These are phyloP conservation scores for Enteromius trimaculatus DNA, from an alignment of 2,797 vertebrate species.

Conservation along the genomic window DNA sequence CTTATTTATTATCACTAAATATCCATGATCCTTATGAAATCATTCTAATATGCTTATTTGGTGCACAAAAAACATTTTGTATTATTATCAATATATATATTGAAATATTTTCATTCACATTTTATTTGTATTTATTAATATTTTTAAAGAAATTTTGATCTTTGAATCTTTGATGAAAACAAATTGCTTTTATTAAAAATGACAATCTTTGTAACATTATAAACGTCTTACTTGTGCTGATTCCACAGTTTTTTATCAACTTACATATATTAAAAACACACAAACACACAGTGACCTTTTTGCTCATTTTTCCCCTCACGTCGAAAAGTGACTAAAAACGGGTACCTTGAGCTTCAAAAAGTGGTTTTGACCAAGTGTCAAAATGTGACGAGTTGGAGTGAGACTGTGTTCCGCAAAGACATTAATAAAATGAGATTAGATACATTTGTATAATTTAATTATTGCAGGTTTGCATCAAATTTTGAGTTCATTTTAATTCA, in stretches of 20 bases:
- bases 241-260: background rate
- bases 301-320: too few relatives aligned
- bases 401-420: too few relatives aligned
- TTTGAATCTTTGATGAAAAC: background rate
- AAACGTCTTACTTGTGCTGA: background rate
- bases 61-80: background rate
- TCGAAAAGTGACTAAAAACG: too few relatives aligned
- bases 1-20: background rate
- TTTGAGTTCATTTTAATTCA: too few relatives aligned
- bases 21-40: background rate
- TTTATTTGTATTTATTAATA: background rate
- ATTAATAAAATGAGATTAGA: too few relatives aligned
- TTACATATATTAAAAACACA: background rate
- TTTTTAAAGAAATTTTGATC: background rate
- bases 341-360: too few relatives aligned
- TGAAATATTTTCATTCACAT: too few relatives aligned
- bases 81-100: conserved; percentile 10
- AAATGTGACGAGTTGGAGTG: too few relatives aligned
- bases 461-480: too few relatives aligned
- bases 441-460: too few relatives aligned
- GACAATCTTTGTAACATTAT: background rate
- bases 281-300: too few relatives aligned
- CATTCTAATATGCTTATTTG: background rate
- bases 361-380: too few relatives aligned
- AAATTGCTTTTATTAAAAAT: background rate